Evolutionary conservation across 2,888 invertebrate genomes (phyloP), one percentile per base, ranked within the genome.

Genomic region (Andrena flavipes): DNA sequence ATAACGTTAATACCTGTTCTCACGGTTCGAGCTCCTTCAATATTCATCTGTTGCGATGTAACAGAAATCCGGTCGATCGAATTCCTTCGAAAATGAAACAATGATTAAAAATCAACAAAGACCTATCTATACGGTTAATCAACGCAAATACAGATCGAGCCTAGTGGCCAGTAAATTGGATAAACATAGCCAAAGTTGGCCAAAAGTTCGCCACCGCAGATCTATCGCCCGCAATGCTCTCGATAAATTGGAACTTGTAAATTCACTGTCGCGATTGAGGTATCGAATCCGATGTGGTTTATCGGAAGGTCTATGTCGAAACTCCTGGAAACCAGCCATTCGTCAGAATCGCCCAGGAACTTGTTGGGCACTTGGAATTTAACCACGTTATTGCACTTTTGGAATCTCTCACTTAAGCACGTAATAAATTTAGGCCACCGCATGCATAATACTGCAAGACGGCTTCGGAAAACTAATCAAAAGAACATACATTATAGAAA

Each of bases 161-260:
- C 73, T 42, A 8, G 23, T 49, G n/a, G 29, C 26, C 29, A 26
- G 23, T 60, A 62, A 49, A 71, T 71, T 60, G 59, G 30, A 33
- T 29, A 70, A 70, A 59, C 42, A 23, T 42, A 29, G 56, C 42
- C 13, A 13, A 72, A 73, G 59, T 73, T 73, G 13, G 35, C 13
- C 48, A 0, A 13, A 62, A 60, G 29, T 77, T 67, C 10, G 13
- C 13, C 16, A n/a, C 60, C 49, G 26, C 60, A 33, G 59, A 60
- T 64, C 51, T 67, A 74, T 74, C 29, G 65, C 23, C 4, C 63
- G 23, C 49, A 29, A n/a, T 26, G 65, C 29, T 51, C 6, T 29
- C 74, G 29, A 74, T 74, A 74, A 77, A 74, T 60, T 59, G 23
- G 42, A 76, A 76, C 56, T 72, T 56, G 76, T 33, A 72, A 76